These are phyloP conservation scores for Mellilla xanthometata DNA, from an alignment of 2,888 invertebrate genomes.

Conservation along the genomic window DNA sequence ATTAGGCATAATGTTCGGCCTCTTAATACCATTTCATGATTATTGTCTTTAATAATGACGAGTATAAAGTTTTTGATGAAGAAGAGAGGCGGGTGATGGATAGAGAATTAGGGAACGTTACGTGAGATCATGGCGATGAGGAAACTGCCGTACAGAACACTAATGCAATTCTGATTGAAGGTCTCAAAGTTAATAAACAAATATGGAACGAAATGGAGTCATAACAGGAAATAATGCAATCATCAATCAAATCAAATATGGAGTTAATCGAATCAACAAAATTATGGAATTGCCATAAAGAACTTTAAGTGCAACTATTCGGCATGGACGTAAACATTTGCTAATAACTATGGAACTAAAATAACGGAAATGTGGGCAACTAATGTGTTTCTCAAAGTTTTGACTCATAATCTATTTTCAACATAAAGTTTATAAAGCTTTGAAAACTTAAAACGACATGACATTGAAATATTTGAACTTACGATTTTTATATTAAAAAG, in stretches of 20 bases:
- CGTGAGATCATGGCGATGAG: conserved; percentile 29
- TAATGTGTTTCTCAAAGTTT: conserved; percentile 18
- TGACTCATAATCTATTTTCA: too few relatives aligned
- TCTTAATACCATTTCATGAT: conserved; percentile 51
- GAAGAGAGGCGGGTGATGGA: conserved; percentile 39
- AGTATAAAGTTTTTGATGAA: conserved; percentile 47
- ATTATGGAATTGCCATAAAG: conserved; percentile 31
- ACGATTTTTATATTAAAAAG: too few relatives aligned
- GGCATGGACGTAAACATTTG: conserved; percentile 16
- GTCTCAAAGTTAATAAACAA: background rate
- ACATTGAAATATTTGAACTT: conserved; percentile 9
- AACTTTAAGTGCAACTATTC: conserved; percentile 22
- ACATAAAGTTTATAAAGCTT: too few relatives aligned
- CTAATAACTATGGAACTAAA: conserved; percentile 45
- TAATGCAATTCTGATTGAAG: background rate
- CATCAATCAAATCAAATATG: conserved; percentile 17
- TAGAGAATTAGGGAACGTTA: conserved; percentile 28
- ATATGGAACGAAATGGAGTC: background rate
- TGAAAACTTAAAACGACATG: too few relatives aligned
- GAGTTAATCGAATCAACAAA: conserved; percentile 22
- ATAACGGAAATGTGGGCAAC: conserved; percentile 57
- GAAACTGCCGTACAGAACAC: conserved; percentile 1
- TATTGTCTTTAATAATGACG: conserved; percentile 65
- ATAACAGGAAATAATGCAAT: conserved; percentile 1
- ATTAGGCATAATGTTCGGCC: conserved; percentile 62